Evolutionary conservation across 2,113 vertebrate genomes (phyloP).

Genomic region (Spilogale gracilis): DNA sequence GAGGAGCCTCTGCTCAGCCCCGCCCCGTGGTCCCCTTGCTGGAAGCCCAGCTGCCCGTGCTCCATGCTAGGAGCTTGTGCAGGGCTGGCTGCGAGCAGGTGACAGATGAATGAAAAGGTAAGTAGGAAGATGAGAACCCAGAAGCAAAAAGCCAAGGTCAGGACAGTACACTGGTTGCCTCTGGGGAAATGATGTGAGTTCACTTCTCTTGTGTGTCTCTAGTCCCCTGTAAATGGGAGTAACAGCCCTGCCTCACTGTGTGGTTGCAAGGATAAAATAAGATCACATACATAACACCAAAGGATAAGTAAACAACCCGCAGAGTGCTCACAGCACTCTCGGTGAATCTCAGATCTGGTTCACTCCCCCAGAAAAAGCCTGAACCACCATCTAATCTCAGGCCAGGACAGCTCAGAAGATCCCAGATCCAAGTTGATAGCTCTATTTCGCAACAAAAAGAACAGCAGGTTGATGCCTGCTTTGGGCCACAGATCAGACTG

Average conservation of each 20-base stretch:
- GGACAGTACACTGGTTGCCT: not conserved
- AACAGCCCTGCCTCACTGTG: rapidly evolving
- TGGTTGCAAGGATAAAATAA: not conserved
- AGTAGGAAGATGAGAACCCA: too few species aligned
- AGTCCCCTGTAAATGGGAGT: rapidly evolving
- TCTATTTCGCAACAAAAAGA: not conserved
- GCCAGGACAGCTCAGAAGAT: not conserved
- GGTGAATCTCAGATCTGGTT: not conserved
- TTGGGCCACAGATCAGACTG: rapidly evolving
- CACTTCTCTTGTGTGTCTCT: not conserved
- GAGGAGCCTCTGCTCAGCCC: not conserved
- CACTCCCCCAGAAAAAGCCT: not conserved
- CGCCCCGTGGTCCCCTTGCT: rapidly evolving
- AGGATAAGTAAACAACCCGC: not conserved
- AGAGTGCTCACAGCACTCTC: rapidly evolving
- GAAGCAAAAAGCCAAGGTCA: not conserved
- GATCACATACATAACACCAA: rapidly evolving
- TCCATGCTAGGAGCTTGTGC: rapidly evolving
- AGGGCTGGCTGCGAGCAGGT: not conserved
- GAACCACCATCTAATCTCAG: not conserved
- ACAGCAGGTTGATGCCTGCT: not conserved
- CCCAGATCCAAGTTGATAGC: not conserved
- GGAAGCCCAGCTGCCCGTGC: rapidly evolving
- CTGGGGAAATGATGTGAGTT: too few species aligned
- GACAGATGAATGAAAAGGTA: rapidly evolving